Evolutionary conservation across 2,113 vertebrate species (phyloP).

Genomic region (Andinoacara biseriatus): DNA sequence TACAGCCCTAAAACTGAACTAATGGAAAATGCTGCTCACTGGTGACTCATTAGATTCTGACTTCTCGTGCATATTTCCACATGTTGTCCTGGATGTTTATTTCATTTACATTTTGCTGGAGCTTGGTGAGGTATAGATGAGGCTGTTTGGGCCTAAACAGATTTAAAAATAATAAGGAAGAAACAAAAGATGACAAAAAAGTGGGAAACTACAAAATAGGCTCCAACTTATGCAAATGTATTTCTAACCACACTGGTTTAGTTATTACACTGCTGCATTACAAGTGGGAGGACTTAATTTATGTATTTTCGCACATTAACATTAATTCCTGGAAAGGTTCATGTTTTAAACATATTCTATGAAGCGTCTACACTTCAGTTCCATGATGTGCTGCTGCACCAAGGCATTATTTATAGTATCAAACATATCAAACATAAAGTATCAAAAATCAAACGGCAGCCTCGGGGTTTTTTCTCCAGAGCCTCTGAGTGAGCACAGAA

Average conservation of each 20-base stretch:
- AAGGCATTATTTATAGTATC: not conserved
- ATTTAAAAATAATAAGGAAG: not conserved
- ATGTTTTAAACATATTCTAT: not conserved
- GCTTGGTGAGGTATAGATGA: not conserved
- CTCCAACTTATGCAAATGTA: not conserved
- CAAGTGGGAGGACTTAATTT: not conserved
- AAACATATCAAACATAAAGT: not conserved
- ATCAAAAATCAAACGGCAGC: not conserved
- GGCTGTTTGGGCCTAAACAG: not conserved
- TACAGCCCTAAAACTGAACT: not conserved
- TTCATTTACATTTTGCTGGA: not conserved
- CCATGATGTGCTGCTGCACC: rapidly evolving
- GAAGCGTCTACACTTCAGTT: rapidly evolving
- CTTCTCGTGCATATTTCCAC: not conserved
- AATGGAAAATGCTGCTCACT: not conserved
- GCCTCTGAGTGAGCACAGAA: not conserved
- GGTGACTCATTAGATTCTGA: not conserved
- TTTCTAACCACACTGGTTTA: not conserved
- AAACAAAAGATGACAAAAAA: not conserved
- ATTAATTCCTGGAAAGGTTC: not conserved
- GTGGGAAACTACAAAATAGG: not conserved
- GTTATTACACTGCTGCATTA: not conserved
- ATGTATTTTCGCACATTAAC: not conserved
- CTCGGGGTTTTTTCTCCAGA: not conserved
- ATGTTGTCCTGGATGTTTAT: not conserved